A percentile compares a stretch with the other conserved stretches of the same genome.
Evolutionary conservation across 1,140 invertebrate species (phyloP).

Genomic region (Lucilia sericata): DNA sequence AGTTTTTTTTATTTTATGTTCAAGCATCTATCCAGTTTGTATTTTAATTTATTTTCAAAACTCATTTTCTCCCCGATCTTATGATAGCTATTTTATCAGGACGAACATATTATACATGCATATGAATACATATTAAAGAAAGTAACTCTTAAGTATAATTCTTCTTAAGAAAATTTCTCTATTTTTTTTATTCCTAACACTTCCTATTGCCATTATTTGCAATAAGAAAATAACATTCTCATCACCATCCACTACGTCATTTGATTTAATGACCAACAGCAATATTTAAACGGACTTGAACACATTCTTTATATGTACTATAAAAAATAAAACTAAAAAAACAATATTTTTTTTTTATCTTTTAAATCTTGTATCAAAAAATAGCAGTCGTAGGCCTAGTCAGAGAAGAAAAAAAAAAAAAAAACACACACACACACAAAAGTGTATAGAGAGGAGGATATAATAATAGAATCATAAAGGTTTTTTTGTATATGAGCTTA

Average conservation of each 20-base stretch:
- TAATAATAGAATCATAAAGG: too few species aligned
- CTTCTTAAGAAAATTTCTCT: too few species aligned
- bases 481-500: too few species aligned
- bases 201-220: not conserved
- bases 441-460: not conserved
- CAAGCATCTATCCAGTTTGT: too few species aligned
- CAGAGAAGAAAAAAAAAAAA: not conserved
- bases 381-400: not conserved
- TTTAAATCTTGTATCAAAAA: not conserved
- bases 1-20: too few species aligned
- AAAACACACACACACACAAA: not conserved
- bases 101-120: too few species aligned
- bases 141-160: too few species aligned
- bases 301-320: not conserved
- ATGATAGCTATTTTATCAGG: too few species aligned
- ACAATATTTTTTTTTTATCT: not conserved
- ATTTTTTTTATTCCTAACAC: not conserved
- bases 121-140: too few species aligned
- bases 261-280: not conserved
- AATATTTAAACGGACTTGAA: not conserved
- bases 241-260: not conserved
- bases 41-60: too few species aligned
- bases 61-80: too few species aligned
- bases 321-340: not conserved
- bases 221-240: conserved; percentile 4